Evolutionary conservation across 2,888 invertebrate species (phyloP).

Genomic region (Euclidia mi): DNA sequence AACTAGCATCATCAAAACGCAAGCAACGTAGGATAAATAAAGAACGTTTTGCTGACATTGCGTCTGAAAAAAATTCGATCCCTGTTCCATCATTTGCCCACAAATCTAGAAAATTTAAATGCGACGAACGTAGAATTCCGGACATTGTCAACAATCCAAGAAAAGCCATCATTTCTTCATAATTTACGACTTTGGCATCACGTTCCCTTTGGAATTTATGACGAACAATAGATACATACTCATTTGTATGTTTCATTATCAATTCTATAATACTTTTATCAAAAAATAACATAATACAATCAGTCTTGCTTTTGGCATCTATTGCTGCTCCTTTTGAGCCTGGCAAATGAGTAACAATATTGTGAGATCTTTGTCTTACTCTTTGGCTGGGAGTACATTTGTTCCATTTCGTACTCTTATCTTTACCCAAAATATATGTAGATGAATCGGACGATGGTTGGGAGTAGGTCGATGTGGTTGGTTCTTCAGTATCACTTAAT

Average conservation of each 20-base stretch:
- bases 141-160: constrained; percentile 7
- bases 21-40: constrained; percentile 9
- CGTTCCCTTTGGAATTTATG: constrained; percentile 9
- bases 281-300: too few relatives aligned
- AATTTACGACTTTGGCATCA: constrained; percentile 4
- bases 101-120: constrained; percentile 9
- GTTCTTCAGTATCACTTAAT: constrained; percentile 11
- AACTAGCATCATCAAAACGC: constrained; percentile 4
- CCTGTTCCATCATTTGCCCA: constrained; percentile 11
- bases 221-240: constrained; percentile 3
- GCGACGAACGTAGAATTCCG: neutral
- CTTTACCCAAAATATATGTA: constrained; percentile 4
- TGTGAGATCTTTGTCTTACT: too few relatives aligned
- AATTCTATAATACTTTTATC: constrained; percentile 3
- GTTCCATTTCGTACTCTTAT: neutral
- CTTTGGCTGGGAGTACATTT: neutral
- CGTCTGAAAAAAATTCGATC: constrained; percentile 10
- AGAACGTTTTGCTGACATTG: constrained; percentile 5
- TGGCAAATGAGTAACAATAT: too few relatives aligned
- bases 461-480: constrained; percentile 3
- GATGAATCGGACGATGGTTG: constrained; percentile 1
- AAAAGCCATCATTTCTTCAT: constrained; percentile 5
- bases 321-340: too few relatives aligned
- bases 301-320: too few relatives aligned
- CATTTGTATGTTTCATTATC: constrained; percentile 13